Conservation (phyloP, 2,113 vertebrate species). For the Sterrhoptilus dennistouni region DNA sequence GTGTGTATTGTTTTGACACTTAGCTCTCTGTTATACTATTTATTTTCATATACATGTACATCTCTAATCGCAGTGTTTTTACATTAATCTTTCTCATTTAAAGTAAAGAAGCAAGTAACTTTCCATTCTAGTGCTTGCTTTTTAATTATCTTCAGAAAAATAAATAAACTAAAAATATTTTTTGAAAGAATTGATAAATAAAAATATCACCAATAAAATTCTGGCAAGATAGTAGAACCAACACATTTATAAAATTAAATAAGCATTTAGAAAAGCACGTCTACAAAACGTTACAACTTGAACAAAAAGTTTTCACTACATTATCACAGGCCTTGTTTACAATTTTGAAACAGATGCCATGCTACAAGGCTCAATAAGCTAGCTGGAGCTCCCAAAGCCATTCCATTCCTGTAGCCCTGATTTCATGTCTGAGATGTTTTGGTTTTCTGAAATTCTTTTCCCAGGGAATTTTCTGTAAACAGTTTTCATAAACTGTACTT, state of each 20-base stretch:
- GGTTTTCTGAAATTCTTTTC: too few relatives aligned
- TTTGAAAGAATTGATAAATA: not conserved
- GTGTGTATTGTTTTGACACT: not conserved
- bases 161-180: not conserved
- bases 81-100: not conserved
- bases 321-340: not conserved
- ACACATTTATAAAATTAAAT: not conserved
- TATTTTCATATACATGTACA: not conserved
- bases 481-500: too few relatives aligned
- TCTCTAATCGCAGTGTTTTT: not conserved
- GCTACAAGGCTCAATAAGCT: not conserved
- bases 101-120: not conserved
- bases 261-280: not conserved
- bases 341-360: not conserved
- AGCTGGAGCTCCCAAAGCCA: not conserved
- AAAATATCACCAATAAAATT: not conserved
- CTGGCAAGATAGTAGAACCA: not conserved
- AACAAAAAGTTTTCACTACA: not conserved
- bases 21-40: not conserved
- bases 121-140: not conserved
- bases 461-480: too few relatives aligned
- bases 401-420: not conserved
- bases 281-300: not conserved
- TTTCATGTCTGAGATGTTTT: too few relatives aligned
- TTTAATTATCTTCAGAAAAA: not conserved